Evolutionary conservation across 2,888 invertebrate species (phyloP), one percentile per base, ranked within the genome.

Genomic region (Trilocha varians): DNA sequence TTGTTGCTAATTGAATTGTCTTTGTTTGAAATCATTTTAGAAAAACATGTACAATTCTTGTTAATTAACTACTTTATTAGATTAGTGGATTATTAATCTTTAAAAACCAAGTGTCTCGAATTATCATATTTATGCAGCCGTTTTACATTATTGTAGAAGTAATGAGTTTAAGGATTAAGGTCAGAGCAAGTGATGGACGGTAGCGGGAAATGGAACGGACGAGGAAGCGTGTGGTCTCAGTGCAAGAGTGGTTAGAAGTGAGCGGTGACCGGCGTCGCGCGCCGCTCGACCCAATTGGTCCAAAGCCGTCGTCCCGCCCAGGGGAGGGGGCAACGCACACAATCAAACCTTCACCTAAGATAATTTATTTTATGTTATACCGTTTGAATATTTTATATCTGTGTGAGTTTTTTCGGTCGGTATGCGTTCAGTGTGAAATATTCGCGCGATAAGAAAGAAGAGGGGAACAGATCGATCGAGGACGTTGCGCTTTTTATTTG

Each of bases 361-460:
- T 84, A 84, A 84, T 83, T 84, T 84, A 84, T 84, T 84, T 84
- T 84, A 84, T 83, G 82, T 82, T 84, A 84, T 82, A 84, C 79
- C 82, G 83, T 84, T 83, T 84, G 84, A 84, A 84, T 84, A 84
- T 84, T 84, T 84, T 84, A 84, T 84, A 83, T 83, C 76, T 85
- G 84, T 85, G 84, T 83, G 84, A 80, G 84, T 84, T 85, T 85
- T 84, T 85, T 85, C 76, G 75, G 71, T 77, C 76, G 77, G 77
- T 78, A 76, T 74, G 84, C 83, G 83, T 84, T 82, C 83, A 80
- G 83, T 85, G 84, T 84, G 84, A 84, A 85, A 84, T 83, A 85
- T 84, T 83, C 72, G 83, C 83, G 79, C 82, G 84, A 84, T 84
- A 83, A 85, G 83, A 83, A 83, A 80, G 78, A 80, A 80, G 82